phyloP scores from a whole-genome alignment of 2,888 invertebrate genomes.

The Archaeoteleia sp. region DNA sequence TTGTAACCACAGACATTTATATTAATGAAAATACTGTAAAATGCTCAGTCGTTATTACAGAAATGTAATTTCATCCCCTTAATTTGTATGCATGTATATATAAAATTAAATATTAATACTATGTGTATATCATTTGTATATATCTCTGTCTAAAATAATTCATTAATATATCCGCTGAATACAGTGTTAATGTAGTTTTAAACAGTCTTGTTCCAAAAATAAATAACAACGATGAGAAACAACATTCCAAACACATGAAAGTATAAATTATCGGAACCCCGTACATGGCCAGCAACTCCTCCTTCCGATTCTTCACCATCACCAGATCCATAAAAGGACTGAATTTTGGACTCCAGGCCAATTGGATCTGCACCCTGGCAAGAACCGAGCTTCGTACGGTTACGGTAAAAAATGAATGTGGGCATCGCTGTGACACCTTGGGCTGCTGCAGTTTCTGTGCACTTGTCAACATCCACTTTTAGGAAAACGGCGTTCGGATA shows the following conservation, averaged over 20 bases:
- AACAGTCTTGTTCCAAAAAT: conserved; percentile 70
- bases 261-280: conserved; percentile 70
- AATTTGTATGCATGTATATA: no score
- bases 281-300: conserved; percentile 88
- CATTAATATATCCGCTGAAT: no score
- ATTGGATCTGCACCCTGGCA: conserved; percentile 91
- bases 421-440: conserved; percentile 98
- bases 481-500: conserved; percentile 93
- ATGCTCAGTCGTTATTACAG: no score
- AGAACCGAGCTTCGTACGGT: conserved; percentile 88
- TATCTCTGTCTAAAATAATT: no score
- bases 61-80: no score
- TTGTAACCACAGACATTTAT: no score
- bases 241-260: conserved; percentile 69
- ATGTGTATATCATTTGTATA: no score
- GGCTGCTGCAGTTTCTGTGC: conserved; percentile 89
- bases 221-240: conserved; percentile 63
- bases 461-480: conserved; percentile 96
- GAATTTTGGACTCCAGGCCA: conserved; percentile 90
- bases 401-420: conserved; percentile 96
- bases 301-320: conserved; percentile 80
- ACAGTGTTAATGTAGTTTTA: conserved; percentile 54
- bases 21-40: no score
- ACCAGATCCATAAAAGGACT: conserved; percentile 85
- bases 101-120: no score